Base-by-base conservation (phyloP, 1,140 invertebrate genomes). In the Trichonephila clavata region DNA sequence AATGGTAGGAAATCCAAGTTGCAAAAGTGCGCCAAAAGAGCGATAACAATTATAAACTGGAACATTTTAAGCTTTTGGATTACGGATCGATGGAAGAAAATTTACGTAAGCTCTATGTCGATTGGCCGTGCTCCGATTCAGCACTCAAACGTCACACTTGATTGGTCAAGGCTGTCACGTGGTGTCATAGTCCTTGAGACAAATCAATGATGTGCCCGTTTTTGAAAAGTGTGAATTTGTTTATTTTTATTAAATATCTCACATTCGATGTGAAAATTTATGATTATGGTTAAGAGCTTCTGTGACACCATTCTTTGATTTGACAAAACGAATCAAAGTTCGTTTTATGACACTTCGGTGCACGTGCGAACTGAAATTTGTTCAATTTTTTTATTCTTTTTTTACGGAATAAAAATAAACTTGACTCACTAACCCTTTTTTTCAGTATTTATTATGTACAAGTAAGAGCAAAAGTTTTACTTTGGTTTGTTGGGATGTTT, bases 101-200 rank as follows among this genome's bases (percentile, higher is more conserved):
- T 71, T 89, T 71, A 89, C 86, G 86, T 71, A 89, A 89, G 86
- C 86, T 71, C 20, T 1, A 3, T 39, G 32, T 80, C 88, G 65
- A 77, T 90, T 90, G 88, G 88, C 71, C 16, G 68, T n/a, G n/a
- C 71, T 60, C 24, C 50, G 88, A 90, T 80, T 90, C 50, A 24
- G 43, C 65, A 68, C 65, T 80, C 68, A 84, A 65, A 32, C 71
- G 57, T 83, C 90, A 59, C 77, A 80, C 71, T 91, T 65, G 24
- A 91, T 91, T 91, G 90, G 90, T 91, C 90, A 91, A 91, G 80
- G 90, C 90, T 91, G 90, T 65, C 90, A 91, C 90, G 90, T 91
- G 90, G 83, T 27, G 60, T 91, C 59, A 50, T 59, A 50, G 90
- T 91, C 90, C 90, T 91, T 91, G 90, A 77, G 90, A 63, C 39